Evolutionary conservation across 2,888 invertebrate species (phyloP), one percentile per base, ranked within the genome.

Genomic region (Campoplex nolae): DNA sequence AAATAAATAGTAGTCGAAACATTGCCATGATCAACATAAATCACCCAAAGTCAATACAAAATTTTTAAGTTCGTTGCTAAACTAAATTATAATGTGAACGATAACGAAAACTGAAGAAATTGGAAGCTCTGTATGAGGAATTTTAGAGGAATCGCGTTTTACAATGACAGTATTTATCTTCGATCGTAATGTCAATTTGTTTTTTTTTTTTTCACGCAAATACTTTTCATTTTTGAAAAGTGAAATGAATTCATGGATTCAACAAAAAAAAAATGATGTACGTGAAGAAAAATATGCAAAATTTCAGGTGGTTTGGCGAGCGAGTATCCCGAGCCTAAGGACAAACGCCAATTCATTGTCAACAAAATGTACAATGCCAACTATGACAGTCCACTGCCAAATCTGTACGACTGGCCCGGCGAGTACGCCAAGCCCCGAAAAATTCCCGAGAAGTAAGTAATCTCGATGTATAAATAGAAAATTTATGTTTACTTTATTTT

Each of bases 281-380:
- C 7, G 54, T 48, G 71, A 62, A 38, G 54, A 28, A 51, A 13
- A 42, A 56, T 13, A 16, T 62, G 3, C 2, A 2, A 23, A 35
- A 45, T 77, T 93, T 28, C 93, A 97, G 97, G 97, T 94, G 96
- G 96, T 88, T 95, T 97, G 89, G 98, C 98, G 3, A 97, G 98
- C 3, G 96, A 97, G 4, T 98, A 98, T 94, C 98, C 98, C 0
- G 97, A 98, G 94, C 98, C 98, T 62, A 96, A 96, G 90, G 97
- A 98, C 92, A 96, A 97, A 92, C 95, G 95, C 80, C 95, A 96
- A 88, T 97, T 97, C 94, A 96, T 98, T 54, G 95, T 96, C 91
- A 96, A 96, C 82, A 97, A 97, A 93, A 96, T 97, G 95, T 98
- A 98, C 95, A 96, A 96, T 93, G 96, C 96, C 91, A 96, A 97